A percentile compares a stretch with the other conserved stretches of the same genome.
These are phyloP conservation scores for Hozukius guyotensis DNA, from an alignment of 2,797 vertebrate genomes.

Conservation along the genomic window DNA sequence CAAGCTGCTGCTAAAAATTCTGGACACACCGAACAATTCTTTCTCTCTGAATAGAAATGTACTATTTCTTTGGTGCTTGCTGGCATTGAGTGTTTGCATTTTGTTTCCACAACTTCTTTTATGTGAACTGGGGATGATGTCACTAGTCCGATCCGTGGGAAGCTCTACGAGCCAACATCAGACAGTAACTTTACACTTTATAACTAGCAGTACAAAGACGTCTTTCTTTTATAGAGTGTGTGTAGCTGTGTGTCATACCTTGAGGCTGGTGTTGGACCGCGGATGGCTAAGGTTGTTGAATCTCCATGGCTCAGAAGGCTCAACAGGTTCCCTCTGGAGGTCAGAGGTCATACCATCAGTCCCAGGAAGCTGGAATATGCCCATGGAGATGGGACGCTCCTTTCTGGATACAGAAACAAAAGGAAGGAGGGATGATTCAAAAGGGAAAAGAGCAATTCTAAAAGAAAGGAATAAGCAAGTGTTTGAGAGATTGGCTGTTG, in stretches of 20 bases:
- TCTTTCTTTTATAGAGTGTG: not conserved
- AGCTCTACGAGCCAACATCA: constrained; percentile 21
- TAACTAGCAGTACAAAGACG: not conserved
- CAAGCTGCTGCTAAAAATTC: constrained; percentile 72
- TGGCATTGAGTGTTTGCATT: constrained; percentile 31
- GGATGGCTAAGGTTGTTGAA: constrained; percentile 92
- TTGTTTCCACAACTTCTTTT: constrained; percentile 37
- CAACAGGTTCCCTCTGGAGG: constrained; percentile 83
- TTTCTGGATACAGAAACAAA: constrained; percentile 83
- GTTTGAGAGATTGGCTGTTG: not conserved
- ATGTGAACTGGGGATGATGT: constrained; percentile 54
- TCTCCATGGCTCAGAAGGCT: constrained; percentile 92
- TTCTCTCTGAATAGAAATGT: constrained; percentile 56
- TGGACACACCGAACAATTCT: constrained; percentile 59
- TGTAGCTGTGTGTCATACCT: constrained; percentile 78
- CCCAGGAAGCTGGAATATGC: constrained; percentile 90
- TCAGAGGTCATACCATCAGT: constrained; percentile 89
- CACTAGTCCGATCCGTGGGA: constrained; percentile 61
- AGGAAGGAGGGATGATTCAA: not conserved
- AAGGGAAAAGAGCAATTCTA: not conserved
- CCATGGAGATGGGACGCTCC: constrained; percentile 94
- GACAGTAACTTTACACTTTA: constrained; percentile 12
- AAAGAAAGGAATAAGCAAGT: not conserved
- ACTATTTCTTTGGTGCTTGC: constrained; percentile 39
- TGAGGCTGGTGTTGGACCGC: constrained; percentile 92